These are phyloP conservation scores for Arctocebus calabarensis DNA, from an alignment of 2,797 vertebrate species.

Conservation along the genomic window DNA sequence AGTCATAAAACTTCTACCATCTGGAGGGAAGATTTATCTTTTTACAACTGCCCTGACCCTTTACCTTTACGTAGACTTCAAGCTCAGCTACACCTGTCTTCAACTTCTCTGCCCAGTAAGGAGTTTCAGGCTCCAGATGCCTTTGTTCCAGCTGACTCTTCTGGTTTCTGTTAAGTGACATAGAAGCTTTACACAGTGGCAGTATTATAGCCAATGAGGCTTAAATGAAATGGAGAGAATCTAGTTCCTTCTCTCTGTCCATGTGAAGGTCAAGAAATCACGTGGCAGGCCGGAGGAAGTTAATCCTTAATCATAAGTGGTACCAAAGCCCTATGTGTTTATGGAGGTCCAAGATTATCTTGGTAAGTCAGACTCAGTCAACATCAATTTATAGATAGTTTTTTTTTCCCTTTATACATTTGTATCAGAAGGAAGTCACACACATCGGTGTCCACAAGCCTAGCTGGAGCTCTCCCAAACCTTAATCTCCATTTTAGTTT, in stretches of 20 bases:
- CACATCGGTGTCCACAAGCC: background rate
- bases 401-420: background rate
- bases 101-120: background rate
- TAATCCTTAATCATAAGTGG: background rate
- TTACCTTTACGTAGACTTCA: constrained; percentile 58
- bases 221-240: background rate
- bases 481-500: background rate
- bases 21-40: background rate
- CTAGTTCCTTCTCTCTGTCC: background rate
- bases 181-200: no score
- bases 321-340: background rate
- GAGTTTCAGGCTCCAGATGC: constrained; percentile 46
- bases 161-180: constrained; percentile 50
- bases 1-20: constrained; percentile 57
- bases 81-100: constrained; percentile 42
- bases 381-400: background rate
- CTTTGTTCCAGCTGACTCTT: constrained; percentile 60
- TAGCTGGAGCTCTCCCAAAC: background rate
- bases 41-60: background rate
- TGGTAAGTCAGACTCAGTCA: constrained; percentile 1
- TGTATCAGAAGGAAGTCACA: background rate
- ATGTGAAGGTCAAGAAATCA: background rate
- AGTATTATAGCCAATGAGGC: no score
- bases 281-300: background rate
- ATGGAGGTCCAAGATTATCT: background rate